Evolutionary conservation across 2,797 vertebrate genomes (phyloP).

Genomic region (Poliocrania exsul): DNA sequence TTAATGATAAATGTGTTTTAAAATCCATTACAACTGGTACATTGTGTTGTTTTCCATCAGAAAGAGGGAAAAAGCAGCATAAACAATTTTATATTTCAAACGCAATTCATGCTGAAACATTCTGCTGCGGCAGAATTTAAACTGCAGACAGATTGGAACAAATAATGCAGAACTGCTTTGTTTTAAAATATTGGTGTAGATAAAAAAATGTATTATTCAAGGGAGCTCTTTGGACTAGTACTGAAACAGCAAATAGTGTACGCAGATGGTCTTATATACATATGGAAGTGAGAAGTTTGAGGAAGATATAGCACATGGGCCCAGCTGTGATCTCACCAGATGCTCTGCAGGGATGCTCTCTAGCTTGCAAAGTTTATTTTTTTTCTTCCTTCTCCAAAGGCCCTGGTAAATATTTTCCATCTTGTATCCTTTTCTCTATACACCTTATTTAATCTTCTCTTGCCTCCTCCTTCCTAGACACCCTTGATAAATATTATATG

Average conservation of each 20-base stretch:
- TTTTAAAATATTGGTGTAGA: slow-evolving; percentile 57
- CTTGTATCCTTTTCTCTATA: not conserved
- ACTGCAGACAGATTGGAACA: slow-evolving; percentile 52
- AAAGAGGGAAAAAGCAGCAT: slow-evolving; percentile 3
- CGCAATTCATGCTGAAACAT: slow-evolving; percentile 43
- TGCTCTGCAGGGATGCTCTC: not conserved
- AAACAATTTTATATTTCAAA: slow-evolving; percentile 64
- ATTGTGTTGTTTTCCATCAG: slow-evolving; percentile 39
- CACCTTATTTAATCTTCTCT: not conserved
- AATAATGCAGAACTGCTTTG: slow-evolving; percentile 41
- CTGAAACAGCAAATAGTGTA: slow-evolving; percentile 33
- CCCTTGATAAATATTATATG: not conserved
- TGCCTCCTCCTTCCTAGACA: not conserved
- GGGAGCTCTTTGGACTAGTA: not conserved
- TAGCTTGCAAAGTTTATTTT: not conserved
- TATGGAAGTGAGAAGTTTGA: not conserved
- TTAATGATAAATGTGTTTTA: slow-evolving; percentile 52
- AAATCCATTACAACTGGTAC: slow-evolving; percentile 30
- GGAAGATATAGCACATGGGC: not conserved
- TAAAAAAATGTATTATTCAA: slow-evolving; percentile 65
- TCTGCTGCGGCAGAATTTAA: slow-evolving; percentile 19
- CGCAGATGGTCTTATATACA: slow-evolving; percentile 30
- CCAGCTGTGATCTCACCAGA: slow-evolving; percentile 28
- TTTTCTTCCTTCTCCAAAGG: not conserved
- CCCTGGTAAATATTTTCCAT: not conserved